Evolutionary conservation across 1,140 invertebrate species (phyloP).

Genomic region (Plodia interpunctella): DNA sequence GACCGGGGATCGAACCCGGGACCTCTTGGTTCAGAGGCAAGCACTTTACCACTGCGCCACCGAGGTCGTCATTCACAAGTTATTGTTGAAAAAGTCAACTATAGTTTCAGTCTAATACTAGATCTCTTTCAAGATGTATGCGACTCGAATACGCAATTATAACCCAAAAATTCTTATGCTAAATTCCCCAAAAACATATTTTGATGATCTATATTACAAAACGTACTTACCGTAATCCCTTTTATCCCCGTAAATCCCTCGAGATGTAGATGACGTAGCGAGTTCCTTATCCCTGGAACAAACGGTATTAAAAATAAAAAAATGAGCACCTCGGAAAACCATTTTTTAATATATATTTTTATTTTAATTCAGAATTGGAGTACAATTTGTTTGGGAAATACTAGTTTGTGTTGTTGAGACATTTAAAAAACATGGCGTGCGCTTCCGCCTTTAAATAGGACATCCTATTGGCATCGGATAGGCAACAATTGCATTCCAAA

Average conservation of each 20-base stretch:
- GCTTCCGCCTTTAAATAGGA: too few relatives aligned
- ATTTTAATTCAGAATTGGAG: not conserved
- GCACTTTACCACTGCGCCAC: too few relatives aligned
- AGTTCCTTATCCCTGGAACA: not conserved
- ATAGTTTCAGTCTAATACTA: too few relatives aligned
- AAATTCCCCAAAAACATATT: not conserved
- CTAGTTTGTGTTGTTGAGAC: not conserved
- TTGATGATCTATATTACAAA: not conserved
- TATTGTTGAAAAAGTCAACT: too few relatives aligned
- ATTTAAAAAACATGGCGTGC: too few relatives aligned
- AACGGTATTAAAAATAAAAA: constrained; percentile 1
- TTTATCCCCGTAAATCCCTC: not conserved
- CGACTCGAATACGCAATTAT: too few relatives aligned
- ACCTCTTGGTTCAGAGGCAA: too few relatives aligned
- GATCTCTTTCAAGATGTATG: too few relatives aligned
- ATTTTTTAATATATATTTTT: not conserved
- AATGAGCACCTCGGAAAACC: not conserved
- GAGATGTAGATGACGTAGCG: not conserved
- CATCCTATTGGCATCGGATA: too few relatives aligned
- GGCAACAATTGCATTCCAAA: too few relatives aligned
- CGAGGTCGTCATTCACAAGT: too few relatives aligned
- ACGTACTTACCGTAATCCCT: not conserved
- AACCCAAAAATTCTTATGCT: not conserved
- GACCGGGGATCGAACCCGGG: too few relatives aligned
- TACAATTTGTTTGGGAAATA: not conserved